Percentiles rank a stretch among this genome's conserved stretches.
These are phyloP conservation scores for Cryptocephalus moraei DNA, from an alignment of 2,888 invertebrate genomes.

Conservation along the genomic window DNA sequence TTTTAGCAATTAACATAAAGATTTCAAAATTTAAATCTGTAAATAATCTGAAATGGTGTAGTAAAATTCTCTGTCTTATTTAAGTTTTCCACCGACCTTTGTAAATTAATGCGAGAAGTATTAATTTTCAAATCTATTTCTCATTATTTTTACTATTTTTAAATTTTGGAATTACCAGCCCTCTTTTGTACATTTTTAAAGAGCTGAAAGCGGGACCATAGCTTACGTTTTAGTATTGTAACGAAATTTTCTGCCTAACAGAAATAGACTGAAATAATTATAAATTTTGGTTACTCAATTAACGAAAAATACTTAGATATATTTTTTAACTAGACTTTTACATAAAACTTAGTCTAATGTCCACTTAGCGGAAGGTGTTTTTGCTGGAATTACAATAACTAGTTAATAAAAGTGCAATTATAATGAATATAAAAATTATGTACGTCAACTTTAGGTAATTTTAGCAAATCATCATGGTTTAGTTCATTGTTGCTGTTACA, in stretches of 20 bases:
- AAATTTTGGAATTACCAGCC: background rate
- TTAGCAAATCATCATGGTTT: background rate
- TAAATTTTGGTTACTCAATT: background rate
- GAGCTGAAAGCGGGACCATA: conserved; percentile 16
- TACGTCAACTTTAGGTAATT: background rate
- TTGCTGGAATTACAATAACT: no score
- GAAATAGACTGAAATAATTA: conserved; percentile 11
- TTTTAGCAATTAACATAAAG: background rate
- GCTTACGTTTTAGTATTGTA: conserved; percentile 2
- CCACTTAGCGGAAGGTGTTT: no score
- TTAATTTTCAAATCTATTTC: no score
- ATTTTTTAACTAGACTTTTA: background rate
- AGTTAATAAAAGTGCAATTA: conserved; percentile 1
- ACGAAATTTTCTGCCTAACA: conserved; percentile 4
- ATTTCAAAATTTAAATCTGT: conserved; percentile 6
- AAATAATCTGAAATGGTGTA: background rate
- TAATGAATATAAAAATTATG: background rate
- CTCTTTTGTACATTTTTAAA: conserved; percentile 16
- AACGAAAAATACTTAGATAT: background rate
- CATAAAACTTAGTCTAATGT: no score
- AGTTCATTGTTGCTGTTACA: background rate
- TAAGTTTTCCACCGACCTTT: background rate
- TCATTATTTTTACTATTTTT: no score
- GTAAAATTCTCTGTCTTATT: background rate
- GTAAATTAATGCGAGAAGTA: no score